These are phyloP conservation scores for Ophion ellenae DNA, from an alignment of 2,888 invertebrate genomes.

Conservation along the genomic window DNA sequence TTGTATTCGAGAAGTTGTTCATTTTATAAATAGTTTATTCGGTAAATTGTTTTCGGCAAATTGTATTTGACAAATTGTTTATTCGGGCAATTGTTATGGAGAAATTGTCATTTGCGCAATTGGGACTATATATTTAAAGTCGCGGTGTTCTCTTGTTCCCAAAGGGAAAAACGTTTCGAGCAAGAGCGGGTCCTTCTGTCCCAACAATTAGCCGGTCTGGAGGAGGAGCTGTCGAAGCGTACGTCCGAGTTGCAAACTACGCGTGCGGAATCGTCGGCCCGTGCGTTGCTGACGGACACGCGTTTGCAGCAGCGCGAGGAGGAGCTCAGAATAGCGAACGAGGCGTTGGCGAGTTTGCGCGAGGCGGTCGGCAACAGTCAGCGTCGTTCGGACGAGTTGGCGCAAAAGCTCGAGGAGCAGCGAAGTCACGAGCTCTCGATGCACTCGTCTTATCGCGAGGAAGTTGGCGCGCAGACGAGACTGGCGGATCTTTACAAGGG, in stretches of 20 bases:
- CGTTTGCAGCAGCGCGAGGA: conserved; percentile 91
- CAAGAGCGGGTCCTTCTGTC: conserved; percentile 91
- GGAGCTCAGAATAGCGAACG: conserved; percentile 90
- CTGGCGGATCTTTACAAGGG: conserved; percentile 93
- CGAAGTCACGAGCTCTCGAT: conserved; percentile 80
- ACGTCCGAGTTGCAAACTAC: conserved; percentile 91
- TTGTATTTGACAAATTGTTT: too few species aligned
- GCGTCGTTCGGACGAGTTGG: conserved; percentile 90
- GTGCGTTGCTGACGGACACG: conserved; percentile 89
- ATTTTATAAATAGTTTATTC: too few species aligned
- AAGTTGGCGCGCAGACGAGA: conserved; percentile 93
- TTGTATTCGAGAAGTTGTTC: too few species aligned
- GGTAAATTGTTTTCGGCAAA: too few species aligned
- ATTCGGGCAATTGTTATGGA: too few species aligned
- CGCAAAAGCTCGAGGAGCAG: conserved; percentile 85
- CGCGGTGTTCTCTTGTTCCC: neutral
- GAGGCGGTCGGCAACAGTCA: conserved; percentile 89
- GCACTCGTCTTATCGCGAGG: conserved; percentile 89
- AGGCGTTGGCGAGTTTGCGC: conserved; percentile 88
- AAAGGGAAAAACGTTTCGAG: conserved; percentile 91
- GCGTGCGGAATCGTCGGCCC: conserved; percentile 89
- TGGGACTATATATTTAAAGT: neutral
- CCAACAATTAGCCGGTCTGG: conserved; percentile 91
- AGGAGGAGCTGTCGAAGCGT: conserved; percentile 91
- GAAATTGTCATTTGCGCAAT: too few species aligned